Evolutionary conservation across 2,888 invertebrate genomes (phyloP).

Genomic region (Lasioglossum marginatum): DNA sequence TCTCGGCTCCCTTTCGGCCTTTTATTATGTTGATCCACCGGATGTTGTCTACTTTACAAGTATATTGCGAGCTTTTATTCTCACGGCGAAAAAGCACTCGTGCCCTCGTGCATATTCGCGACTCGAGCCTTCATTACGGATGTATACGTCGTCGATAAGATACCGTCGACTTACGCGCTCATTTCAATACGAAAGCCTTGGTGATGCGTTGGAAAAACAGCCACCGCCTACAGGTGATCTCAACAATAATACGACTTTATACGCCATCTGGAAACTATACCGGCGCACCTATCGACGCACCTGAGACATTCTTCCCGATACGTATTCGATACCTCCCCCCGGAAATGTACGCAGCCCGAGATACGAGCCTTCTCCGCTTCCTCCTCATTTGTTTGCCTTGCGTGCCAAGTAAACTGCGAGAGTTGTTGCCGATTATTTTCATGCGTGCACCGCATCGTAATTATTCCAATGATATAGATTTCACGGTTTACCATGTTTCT

Average conservation of each 20-base stretch:
- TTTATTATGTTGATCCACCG: constrained; percentile 66
- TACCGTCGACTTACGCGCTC: constrained; percentile 48
- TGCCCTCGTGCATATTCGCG: constrained; percentile 4
- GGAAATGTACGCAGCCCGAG: background rate
- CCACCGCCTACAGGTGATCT: constrained; percentile 9
- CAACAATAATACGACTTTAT: constrained; percentile 25
- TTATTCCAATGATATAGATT: background rate
- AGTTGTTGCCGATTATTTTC: background rate
- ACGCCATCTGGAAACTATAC: background rate
- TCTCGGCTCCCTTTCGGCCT: constrained; percentile 47
- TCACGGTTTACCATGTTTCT: background rate
- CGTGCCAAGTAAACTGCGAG: background rate
- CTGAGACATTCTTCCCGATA: background rate
- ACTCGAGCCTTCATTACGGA: constrained; percentile 45
- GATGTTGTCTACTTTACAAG: constrained; percentile 64
- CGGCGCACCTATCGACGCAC: background rate
- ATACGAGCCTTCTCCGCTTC: background rate
- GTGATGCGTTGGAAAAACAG: constrained; percentile 26
- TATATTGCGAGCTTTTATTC: constrained; percentile 55
- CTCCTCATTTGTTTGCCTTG: background rate
- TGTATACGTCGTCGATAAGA: constrained; percentile 53
- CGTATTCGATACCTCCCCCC: background rate
- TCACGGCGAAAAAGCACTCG: constrained; percentile 15
- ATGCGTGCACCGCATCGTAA: background rate
- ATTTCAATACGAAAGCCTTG: constrained; percentile 49